Conservation (phyloP, 1,140 invertebrate genomes). For the Saxidomus purpurata region DNA sequence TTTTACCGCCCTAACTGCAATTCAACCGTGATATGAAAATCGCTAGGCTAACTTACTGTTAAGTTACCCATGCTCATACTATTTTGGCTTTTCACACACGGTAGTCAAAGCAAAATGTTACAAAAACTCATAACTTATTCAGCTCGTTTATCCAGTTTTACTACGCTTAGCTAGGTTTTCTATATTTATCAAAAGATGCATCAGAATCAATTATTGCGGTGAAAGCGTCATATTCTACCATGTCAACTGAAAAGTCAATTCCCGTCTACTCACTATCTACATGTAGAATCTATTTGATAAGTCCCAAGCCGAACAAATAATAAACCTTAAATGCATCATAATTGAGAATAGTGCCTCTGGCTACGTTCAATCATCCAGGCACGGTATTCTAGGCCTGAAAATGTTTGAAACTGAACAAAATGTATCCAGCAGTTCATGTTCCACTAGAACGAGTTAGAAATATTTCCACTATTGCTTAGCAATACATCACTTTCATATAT, state of each 20-base stretch:
- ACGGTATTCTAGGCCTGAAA: neutral
- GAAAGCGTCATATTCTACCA: neutral
- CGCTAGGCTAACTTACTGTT: neutral
- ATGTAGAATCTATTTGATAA: slow-evolving; percentile 51
- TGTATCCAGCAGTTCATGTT: slow-evolving; percentile 26
- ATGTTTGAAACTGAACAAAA: slow-evolving; percentile 44
- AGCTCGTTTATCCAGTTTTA: slow-evolving; percentile 63
- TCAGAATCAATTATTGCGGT: slow-evolving; percentile 9
- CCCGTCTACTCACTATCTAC: slow-evolving; percentile 13
- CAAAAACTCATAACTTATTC: slow-evolving; percentile 58
- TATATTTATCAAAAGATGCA: slow-evolving; percentile 44
- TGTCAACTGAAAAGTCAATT: slow-evolving; percentile 25
- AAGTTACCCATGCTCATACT: slow-evolving; percentile 9
- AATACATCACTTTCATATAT: slow-evolving; percentile 40
- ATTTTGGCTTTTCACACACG: slow-evolving; percentile 21
- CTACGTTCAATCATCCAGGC: slow-evolving; percentile 41
- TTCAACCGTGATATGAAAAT: neutral
- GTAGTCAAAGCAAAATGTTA: slow-evolving; percentile 54
- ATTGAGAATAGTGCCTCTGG: slow-evolving; percentile 35
- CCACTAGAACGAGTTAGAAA: slow-evolving; percentile 38
- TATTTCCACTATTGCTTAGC: slow-evolving; percentile 30
- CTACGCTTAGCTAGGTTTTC: slow-evolving; percentile 39
- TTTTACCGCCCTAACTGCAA: slow-evolving; percentile 15
- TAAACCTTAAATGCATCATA: slow-evolving; percentile 60
- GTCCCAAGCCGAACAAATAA: slow-evolving; percentile 47